phyloP scores from a whole-genome alignment of 1,140 invertebrate genomes.

The Phthorimaea operculella region DNA sequence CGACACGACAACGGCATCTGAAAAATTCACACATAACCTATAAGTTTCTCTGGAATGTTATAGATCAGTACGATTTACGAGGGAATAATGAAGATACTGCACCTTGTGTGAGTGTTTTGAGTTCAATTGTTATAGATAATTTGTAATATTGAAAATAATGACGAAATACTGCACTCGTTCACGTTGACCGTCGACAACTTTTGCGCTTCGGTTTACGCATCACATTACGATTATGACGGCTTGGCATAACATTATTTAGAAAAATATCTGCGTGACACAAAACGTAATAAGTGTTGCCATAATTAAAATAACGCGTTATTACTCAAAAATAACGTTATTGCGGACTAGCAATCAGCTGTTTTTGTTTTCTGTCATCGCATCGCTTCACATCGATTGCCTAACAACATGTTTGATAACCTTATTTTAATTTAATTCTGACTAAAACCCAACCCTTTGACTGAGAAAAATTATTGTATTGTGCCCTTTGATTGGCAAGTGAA shows the following conservation, averaged over 20 bases:
- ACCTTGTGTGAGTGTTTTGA: slow-evolving; percentile 24
- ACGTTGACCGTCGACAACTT: slow-evolving; percentile 36
- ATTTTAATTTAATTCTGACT: too few relatives aligned
- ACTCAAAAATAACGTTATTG: too few relatives aligned
- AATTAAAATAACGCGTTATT: too few relatives aligned
- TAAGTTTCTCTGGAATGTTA: slow-evolving; percentile 5
- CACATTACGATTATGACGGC: neutral
- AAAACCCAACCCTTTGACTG: too few relatives aligned
- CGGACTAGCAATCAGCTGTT: too few relatives aligned
- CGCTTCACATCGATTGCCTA: too few relatives aligned
- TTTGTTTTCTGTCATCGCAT: too few relatives aligned
- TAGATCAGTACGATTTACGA: neutral
- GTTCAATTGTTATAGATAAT: slow-evolving; percentile 5
- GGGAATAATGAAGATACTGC: neutral
- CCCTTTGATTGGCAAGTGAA: too few relatives aligned
- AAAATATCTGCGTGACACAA: neutral
- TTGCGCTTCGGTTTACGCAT: slow-evolving; percentile 9
- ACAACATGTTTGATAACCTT: too few relatives aligned
- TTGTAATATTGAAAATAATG: slow-evolving; percentile 25
- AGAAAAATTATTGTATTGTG: too few relatives aligned
- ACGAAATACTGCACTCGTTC: slow-evolving; percentile 42
- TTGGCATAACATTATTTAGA: neutral
- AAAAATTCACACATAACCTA: slow-evolving; percentile 31
- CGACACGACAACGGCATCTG: slow-evolving; percentile 96
- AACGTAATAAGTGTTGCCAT: neutral